A percentile compares a stretch with the other conserved stretches of the same genome.
phyloP scores from a whole-genome alignment of 2,797 vertebrate species.

The Jordanella pulchra region DNA sequence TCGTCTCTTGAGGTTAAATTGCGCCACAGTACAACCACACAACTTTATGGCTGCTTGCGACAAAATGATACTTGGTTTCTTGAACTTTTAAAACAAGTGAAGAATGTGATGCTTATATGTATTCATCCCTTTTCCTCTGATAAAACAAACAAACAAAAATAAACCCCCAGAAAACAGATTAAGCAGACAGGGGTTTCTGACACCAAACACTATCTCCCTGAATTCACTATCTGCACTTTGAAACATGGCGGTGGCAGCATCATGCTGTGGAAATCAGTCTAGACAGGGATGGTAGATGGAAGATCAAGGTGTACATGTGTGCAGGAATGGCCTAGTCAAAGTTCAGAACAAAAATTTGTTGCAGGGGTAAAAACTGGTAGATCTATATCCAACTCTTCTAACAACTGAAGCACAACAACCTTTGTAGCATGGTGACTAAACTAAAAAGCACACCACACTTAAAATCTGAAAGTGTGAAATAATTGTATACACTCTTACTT shows the following conservation, averaged over 20 bases:
- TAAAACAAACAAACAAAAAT: neutral
- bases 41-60: neutral
- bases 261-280: neutral
- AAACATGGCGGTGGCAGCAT: constrained; percentile 2
- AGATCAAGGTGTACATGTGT: too few relatives aligned
- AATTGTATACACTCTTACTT: too few relatives aligned
- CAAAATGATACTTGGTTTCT: neutral
- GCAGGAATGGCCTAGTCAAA: too few relatives aligned
- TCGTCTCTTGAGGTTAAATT: neutral
- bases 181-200: neutral
- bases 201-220: neutral
- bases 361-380: too few relatives aligned
- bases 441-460: neutral
- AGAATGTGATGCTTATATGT: neutral
- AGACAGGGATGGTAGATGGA: neutral
- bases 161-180: too few relatives aligned
- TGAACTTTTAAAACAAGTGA: too few relatives aligned
- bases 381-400: too few relatives aligned
- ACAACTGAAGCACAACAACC: neutral
- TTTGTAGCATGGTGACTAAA: neutral
- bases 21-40: neutral
- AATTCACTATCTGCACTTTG: neutral
- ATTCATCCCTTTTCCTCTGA: neutral
- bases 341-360: too few relatives aligned
- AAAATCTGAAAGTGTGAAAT: neutral